Conservation (phyloP, 2,113 vertebrate species). For the Illadopsis cleaveri region DNA sequence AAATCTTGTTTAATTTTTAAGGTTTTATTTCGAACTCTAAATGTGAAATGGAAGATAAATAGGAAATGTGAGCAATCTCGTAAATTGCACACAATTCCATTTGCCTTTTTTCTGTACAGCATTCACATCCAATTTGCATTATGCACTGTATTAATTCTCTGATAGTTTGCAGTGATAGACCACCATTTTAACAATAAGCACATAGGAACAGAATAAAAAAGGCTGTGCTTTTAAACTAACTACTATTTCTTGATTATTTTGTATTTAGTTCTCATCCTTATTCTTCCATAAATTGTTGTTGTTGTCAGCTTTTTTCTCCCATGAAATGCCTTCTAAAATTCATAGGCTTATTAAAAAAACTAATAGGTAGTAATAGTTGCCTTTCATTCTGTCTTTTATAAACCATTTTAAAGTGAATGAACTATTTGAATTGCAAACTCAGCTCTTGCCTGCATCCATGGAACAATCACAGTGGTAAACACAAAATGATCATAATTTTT, state of each 20-base stretch:
- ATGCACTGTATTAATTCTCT: background rate
- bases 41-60: background rate
- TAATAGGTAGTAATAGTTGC: background rate
- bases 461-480: background rate
- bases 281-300: background rate
- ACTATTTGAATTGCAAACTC: slow-evolving; percentile 38
- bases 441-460: background rate
- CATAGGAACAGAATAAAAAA: background rate
- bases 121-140: background rate
- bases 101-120: background rate
- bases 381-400: slow-evolving; percentile 12
- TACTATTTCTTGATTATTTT: background rate
- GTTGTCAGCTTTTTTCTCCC: background rate
- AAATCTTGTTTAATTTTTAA: background rate
- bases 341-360: background rate
- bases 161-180: background rate
- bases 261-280: background rate
- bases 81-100: background rate
- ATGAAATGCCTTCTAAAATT: slow-evolving; percentile 10
- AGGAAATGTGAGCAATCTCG: background rate
- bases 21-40: background rate
- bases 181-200: background rate
- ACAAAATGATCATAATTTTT: background rate
- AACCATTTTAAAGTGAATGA: background rate
- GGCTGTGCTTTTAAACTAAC: background rate